Evolutionary conservation across 2,888 invertebrate genomes (phyloP), one percentile per base, ranked within the genome.

Genomic region (Catocala sponsa): DNA sequence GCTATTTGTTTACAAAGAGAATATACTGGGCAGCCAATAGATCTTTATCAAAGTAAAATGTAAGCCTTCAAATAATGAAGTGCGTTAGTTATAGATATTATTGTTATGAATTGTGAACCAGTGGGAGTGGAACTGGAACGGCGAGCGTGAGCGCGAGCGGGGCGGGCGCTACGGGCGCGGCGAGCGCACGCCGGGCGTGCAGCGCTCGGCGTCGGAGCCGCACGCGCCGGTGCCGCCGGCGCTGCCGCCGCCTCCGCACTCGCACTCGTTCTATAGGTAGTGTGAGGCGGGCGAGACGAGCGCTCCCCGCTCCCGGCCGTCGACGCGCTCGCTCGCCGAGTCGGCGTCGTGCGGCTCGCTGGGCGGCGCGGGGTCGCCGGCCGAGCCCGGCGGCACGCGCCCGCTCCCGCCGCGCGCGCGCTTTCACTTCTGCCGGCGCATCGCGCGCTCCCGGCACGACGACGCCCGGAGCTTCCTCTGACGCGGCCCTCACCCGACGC

Each of bases 181-280:
- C 12, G 92, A 89, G 61, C 91, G 90, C 70, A 86, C 95, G 65
- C 95, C 95, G 49, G 91, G 95, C 68, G 95, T 95, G 62, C 96
- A 95, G 86, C 93, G 95, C 13, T 95, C 95, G 44, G 95, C 95
- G 49, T 95, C 95, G 74, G 95, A 95, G 84, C 95, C 95, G 44
- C 95, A 95, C 84, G 95, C 95, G 55, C 95, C 95, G 32, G 89
- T 95, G 64, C 92, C 95, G 63, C 89, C 92, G 72, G 82, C 90
- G 75, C 80, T 94, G 84, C 91, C 95, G 62, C 94, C 95, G 78
- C 93, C 95, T 70, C 92, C 95, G 75, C 95, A 95, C 85, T 94
- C 94, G 65, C 94, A 94, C 85, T 95, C 95, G 56, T 95, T 95
- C 86, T 94, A 95, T 82, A 94, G 90, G 90, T 92, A 93, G 92